Evolutionary conservation across 2,113 vertebrate species (phyloP).

Genomic region (Dasyprocta punctata): DNA sequence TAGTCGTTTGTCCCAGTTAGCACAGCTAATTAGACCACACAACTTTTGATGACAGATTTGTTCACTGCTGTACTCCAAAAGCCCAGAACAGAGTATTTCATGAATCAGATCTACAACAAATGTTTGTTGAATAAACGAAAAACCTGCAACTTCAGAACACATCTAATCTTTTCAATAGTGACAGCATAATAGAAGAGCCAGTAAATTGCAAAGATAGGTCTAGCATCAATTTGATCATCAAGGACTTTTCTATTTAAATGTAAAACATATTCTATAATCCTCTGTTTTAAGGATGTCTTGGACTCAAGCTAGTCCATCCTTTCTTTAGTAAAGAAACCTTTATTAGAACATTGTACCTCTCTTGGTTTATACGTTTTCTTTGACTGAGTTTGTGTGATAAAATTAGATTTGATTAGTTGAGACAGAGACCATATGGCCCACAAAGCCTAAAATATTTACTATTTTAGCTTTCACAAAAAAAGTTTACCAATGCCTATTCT

Average conservation of each 20-base stretch:
- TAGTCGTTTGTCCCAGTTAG: not conserved
- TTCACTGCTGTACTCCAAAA: not conserved
- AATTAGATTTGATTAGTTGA: not conserved
- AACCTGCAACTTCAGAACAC: not conserved
- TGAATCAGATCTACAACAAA: not conserved
- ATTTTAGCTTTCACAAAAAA: not conserved
- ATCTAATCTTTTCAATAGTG: not conserved
- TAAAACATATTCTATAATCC: not conserved
- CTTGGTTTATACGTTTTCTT: not conserved
- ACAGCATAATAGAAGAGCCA: not conserved
- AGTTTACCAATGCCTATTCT: not conserved
- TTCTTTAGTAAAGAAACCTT: constrained; percentile 21
- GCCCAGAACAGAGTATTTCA: not conserved
- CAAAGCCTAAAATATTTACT: not conserved
- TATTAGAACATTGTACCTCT: not conserved
- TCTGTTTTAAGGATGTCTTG: not conserved
- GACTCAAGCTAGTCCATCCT: not conserved
- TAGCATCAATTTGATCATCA: not conserved
- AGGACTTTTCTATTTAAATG: not conserved
- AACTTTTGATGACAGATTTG: not conserved
- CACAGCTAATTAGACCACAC: constrained; percentile 8
- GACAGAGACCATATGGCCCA: not conserved
- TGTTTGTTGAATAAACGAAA: not conserved
- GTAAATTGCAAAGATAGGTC: not conserved
- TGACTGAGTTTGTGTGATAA: not conserved